phyloP scores from a whole-genome alignment of 1,140 invertebrate species.

The Drosophila tristis region DNA sequence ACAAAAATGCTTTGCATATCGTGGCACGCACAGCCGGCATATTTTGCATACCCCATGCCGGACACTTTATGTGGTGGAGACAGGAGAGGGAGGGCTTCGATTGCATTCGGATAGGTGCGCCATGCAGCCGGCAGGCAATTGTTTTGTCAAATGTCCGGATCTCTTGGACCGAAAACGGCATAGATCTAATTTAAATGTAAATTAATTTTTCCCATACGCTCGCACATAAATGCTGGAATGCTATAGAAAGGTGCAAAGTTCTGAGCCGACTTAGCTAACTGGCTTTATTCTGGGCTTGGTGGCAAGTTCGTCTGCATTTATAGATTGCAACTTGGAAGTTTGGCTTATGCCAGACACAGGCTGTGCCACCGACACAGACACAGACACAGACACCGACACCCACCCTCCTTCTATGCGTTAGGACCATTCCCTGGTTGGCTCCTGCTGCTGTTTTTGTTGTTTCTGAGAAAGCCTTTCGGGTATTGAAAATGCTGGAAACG shows the following conservation, averaged over 20 bases:
- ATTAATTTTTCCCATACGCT: constrained; percentile 48
- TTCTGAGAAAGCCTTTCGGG: constrained; percentile 34
- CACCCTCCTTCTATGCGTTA: background rate
- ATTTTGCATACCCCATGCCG: too few species aligned
- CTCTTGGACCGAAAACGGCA: too few species aligned
- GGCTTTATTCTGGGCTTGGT: constrained; percentile 10
- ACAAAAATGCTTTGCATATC: too few species aligned
- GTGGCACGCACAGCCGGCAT: too few species aligned
- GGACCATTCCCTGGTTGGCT: constrained; percentile 5
- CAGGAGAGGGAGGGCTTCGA: too few species aligned
- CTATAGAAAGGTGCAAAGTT: constrained; percentile 23
- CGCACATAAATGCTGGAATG: background rate
- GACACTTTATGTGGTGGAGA: too few species aligned
- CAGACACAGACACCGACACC: background rate
- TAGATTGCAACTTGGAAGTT: constrained; percentile 35
- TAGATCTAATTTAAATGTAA: constrained; percentile 60
- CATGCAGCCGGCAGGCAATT: too few species aligned
- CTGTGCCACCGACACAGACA: background rate
- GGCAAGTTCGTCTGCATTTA: constrained; percentile 37
- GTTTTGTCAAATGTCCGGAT: too few species aligned
- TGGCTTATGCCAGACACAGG: constrained; percentile 12
- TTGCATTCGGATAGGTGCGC: too few species aligned
- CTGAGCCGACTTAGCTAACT: constrained; percentile 56
- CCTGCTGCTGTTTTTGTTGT: constrained; percentile 1
- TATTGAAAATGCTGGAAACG: constrained; percentile 61